These are phyloP conservation scores for Macrostomum lignano DNA, from an alignment of 1,140 invertebrate genomes.

Conservation along the genomic window DNA sequence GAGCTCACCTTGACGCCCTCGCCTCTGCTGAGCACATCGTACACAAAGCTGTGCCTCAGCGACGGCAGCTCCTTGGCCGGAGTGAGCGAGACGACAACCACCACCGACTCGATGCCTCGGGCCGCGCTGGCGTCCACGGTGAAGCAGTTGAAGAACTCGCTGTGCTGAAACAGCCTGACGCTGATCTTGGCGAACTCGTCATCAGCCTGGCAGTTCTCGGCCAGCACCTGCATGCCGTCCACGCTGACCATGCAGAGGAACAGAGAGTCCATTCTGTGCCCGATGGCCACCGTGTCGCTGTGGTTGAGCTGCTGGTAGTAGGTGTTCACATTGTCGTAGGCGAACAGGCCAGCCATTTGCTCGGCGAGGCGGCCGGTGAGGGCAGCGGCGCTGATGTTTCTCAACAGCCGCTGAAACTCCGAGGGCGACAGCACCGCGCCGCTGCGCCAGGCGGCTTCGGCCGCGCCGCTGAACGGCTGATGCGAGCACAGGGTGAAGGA, in stretches of 20 bases:
- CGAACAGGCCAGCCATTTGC: too few relatives aligned
- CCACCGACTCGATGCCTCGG: not conserved
- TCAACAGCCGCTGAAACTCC: not conserved
- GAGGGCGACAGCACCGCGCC: not conserved
- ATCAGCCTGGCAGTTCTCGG: too few relatives aligned
- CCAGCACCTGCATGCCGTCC: too few relatives aligned
- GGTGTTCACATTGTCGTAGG: too few relatives aligned
- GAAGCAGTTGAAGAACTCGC: conserved; percentile 2
- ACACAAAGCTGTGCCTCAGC: not conserved
- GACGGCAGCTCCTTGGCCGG: not conserved
- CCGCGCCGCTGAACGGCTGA: conserved; percentile 1
- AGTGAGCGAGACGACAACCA: conserved; percentile 1
- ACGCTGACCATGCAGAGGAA: too few relatives aligned
- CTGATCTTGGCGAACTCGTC: too few relatives aligned
- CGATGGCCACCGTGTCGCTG: too few relatives aligned
- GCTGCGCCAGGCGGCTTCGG: not conserved
- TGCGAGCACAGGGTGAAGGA: conserved; percentile 4
- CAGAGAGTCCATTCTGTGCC: too few relatives aligned
- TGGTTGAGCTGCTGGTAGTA: too few relatives aligned
- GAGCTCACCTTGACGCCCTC: conserved; percentile 1
- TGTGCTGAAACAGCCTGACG: too few relatives aligned
- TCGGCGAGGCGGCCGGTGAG: too few relatives aligned
- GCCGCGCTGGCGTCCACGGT: not conserved
- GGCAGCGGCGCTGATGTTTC: too few relatives aligned
- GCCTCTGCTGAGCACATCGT: not conserved